Conservation (phyloP, 2,113 vertebrate species). For the Rhynchomys soricoides region DNA sequence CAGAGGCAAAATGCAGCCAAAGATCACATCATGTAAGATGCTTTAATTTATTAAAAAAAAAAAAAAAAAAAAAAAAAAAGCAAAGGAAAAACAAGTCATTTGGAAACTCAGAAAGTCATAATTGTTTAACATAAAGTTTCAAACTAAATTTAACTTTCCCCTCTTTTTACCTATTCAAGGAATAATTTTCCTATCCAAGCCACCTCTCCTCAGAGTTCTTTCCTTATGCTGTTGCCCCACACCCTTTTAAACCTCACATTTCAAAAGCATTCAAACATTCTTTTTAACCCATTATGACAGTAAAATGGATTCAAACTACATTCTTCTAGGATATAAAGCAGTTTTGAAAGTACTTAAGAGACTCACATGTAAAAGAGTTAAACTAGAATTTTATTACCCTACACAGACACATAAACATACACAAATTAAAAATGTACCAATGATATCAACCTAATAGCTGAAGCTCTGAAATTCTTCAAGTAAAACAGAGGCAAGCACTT, state of each 20-base stretch:
- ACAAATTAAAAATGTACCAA: neutral
- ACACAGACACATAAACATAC: neutral
- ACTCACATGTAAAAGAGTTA: neutral
- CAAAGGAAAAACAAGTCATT: neutral
- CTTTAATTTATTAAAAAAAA: neutral
- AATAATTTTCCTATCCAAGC: neutral
- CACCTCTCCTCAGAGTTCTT: neutral
- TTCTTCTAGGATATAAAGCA: neutral
- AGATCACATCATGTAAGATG: neutral
- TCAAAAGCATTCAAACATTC: slow-evolving; percentile 23
- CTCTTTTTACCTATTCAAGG: slow-evolving; percentile 7
- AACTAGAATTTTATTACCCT: neutral
- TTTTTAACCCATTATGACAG: neutral
- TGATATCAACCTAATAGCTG: neutral
- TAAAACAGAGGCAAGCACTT: neutral
- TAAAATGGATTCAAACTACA: neutral
- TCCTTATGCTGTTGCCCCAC: neutral
- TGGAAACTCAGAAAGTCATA: slow-evolving; percentile 9
- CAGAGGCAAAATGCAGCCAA: neutral
- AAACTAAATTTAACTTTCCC: slow-evolving; percentile 26
- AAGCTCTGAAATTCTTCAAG: neutral
- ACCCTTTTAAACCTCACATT: neutral
- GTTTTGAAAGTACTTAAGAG: neutral
- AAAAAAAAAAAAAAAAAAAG: neutral
- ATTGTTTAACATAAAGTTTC: slow-evolving; percentile 32